These are phyloP conservation scores for Vireo altiloquus DNA, from an alignment of 2,113 vertebrate genomes.

Conservation along the genomic window DNA sequence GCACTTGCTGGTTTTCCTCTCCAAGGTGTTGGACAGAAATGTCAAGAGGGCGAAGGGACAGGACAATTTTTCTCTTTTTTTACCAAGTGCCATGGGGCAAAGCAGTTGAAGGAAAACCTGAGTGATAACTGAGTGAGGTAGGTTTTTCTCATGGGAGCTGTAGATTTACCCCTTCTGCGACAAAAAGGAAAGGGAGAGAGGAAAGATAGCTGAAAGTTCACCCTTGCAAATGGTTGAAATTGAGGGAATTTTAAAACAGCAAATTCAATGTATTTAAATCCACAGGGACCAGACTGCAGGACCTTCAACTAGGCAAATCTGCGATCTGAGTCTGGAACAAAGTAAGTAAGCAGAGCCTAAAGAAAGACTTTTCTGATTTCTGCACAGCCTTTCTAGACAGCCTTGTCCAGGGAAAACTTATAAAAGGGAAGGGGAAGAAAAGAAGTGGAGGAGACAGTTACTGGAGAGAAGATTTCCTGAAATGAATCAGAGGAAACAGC, in stretches of 20 bases:
- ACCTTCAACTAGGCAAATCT: not conserved
- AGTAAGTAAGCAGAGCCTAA: not conserved
- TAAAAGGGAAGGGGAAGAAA: not conserved
- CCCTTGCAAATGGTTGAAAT: not conserved
- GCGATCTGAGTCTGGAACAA: not conserved
- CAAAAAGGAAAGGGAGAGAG: not conserved
- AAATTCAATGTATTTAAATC: not conserved
- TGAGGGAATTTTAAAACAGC: not conserved
- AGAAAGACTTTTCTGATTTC: slow-evolving; percentile 3
- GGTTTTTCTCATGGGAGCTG: slow-evolving; percentile 29
- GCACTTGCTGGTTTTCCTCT: slow-evolving; percentile 63
- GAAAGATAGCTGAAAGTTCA: not conserved
- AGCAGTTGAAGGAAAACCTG: not conserved
- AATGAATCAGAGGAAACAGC: not conserved
- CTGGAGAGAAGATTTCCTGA: slow-evolving; percentile 21
- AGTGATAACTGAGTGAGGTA: slow-evolving; percentile 15
- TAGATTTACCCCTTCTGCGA: not conserved
- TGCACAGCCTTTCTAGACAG: not conserved
- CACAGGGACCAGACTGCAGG: not conserved
- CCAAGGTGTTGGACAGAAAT: slow-evolving; percentile 61
- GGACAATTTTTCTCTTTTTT: not conserved
- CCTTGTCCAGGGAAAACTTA: not conserved
- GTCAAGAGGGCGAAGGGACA: slow-evolving; percentile 45
- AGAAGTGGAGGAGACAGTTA: not conserved
- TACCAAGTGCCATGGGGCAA: slow-evolving; percentile 10